Conservation (phyloP, 2,888 invertebrate species). For the Nycteola revayana region DNA sequence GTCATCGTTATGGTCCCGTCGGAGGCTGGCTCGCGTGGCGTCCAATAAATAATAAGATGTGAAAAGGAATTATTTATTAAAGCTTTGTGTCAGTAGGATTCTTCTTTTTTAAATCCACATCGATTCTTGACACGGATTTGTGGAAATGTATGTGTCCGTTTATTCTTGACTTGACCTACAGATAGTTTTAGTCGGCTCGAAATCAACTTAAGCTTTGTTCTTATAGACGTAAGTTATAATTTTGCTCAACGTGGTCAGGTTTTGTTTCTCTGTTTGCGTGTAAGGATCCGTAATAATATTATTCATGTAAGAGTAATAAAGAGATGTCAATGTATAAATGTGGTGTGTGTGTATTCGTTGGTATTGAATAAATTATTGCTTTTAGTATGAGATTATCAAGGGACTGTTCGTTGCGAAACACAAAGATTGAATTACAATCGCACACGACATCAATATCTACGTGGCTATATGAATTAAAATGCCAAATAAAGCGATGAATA, state of each 20-base stretch:
- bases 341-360: constrained; percentile 34
- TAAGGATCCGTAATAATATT: constrained; percentile 60
- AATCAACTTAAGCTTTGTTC: constrained; percentile 44
- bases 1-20: constrained; percentile 70
- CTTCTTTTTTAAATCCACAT: constrained; percentile 50
- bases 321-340: constrained; percentile 51
- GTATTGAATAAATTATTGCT: constrained; percentile 36
- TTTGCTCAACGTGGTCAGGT: constrained; percentile 35
- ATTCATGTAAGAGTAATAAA: constrained; percentile 63
- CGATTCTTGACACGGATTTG: constrained; percentile 73
- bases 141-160: constrained; percentile 63
- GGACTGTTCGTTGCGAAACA: constrained; percentile 29
- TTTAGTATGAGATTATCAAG: constrained; percentile 35
- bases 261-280: constrained; percentile 51
- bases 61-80: constrained; percentile 67
- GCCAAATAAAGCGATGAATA: constrained; percentile 29
- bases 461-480: constrained; percentile 29
- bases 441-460: constrained; percentile 24
- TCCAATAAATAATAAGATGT: constrained; percentile 71
- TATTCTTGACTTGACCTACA: constrained; percentile 45
- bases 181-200: constrained; percentile 28
- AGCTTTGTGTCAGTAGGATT: constrained; percentile 50
- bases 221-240: constrained; percentile 32
- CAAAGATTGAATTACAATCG: constrained; percentile 37
- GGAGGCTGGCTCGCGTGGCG: constrained; percentile 50